Percentiles rank a stretch among this genome's conserved stretches.
phyloP scores from a whole-genome alignment of 2,888 invertebrate species.

The Nesidiocoris tenuis region DNA sequence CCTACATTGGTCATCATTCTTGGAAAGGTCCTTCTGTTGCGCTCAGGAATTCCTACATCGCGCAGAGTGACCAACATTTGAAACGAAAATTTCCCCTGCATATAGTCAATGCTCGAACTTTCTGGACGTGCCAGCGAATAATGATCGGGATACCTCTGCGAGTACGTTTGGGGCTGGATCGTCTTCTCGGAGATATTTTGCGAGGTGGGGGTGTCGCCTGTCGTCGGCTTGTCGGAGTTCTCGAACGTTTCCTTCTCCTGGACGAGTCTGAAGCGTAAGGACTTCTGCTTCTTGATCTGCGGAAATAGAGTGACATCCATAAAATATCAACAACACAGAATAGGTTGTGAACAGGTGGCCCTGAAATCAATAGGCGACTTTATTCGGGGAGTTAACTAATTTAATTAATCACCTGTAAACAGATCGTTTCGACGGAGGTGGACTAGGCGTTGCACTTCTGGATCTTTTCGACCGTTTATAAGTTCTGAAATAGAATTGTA shows the following conservation, averaged over 20 bases:
- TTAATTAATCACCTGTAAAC: slow-evolving; percentile 50
- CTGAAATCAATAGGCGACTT: background rate
- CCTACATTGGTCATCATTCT: background rate
- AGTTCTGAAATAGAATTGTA: slow-evolving; percentile 46
- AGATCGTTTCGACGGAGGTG: slow-evolving; percentile 51
- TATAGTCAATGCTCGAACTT: too few species aligned
- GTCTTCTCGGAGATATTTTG: slow-evolving; percentile 22
- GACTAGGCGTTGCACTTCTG: slow-evolving; percentile 52
- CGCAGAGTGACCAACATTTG: too few species aligned
- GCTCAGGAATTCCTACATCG: too few species aligned
- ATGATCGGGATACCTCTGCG: slow-evolving; percentile 29
- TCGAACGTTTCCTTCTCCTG: slow-evolving; percentile 46
- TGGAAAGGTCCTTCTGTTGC: too few species aligned
- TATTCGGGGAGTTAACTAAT: background rate
- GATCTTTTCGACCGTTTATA: slow-evolving; percentile 52
- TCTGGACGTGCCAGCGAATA: too few species aligned
- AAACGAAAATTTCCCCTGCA: too few species aligned
- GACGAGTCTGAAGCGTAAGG: slow-evolving; percentile 45
- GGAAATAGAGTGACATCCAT: background rate
- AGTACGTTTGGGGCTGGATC: slow-evolving; percentile 29
- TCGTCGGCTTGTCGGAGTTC: slow-evolving; percentile 53
- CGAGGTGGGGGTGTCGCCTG: slow-evolving; percentile 54
- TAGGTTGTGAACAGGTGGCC: too few species aligned
- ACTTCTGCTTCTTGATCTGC: slow-evolving; percentile 50
- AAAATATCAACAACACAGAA: too few species aligned